Base-by-base conservation (phyloP, 2,888 invertebrate species). In the Cyclophora punctaria region DNA sequence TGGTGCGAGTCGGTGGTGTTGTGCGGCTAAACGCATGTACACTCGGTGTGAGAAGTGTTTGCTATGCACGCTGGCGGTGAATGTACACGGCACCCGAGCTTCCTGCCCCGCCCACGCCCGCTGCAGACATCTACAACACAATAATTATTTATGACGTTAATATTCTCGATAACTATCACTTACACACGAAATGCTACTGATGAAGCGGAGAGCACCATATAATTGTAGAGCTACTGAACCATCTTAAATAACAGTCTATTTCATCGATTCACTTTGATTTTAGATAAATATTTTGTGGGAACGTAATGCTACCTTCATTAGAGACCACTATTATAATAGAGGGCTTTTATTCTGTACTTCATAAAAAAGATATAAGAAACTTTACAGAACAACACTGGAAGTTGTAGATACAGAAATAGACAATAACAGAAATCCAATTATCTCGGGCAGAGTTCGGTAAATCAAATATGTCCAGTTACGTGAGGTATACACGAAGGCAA, bases 111-210 rank as follows among this genome's bases (percentile, higher is more conserved):
- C 60, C 60, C 50, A 59, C 60, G 52, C 48, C 50, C 46, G 53
- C 47, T 46, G 56, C 49, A 50, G 41, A 45, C 7, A 47, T 48
- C 52, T 33, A 45, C 52, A 48, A 53, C 44, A 44, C 44, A 44
- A 56, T 59, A 59, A 61, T 61, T 55, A 59, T 59, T 59, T 59
- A 56, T 56, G 59, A 57, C 57, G 56, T 52, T 60, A 60, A 59
- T 60, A 52, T 48, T 44, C 37, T 53, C 20, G 60, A 61, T 61
- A 59, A 59, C 60, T 56, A 61, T 61, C 60, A 55, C 55, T 59
- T 53, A 57, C 52, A 46, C 52, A 48, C 50, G 43, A 46, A 45
- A 51, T 49, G 58, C 58, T 58, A 56, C 58, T 51, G 55, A 51
- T 50, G 52, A 34, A 40, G 53, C 53, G 42, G 33, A 44, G 44